phyloP scores from a whole-genome alignment of 2,113 vertebrate genomes.

The Rhineura floridana region DNA sequence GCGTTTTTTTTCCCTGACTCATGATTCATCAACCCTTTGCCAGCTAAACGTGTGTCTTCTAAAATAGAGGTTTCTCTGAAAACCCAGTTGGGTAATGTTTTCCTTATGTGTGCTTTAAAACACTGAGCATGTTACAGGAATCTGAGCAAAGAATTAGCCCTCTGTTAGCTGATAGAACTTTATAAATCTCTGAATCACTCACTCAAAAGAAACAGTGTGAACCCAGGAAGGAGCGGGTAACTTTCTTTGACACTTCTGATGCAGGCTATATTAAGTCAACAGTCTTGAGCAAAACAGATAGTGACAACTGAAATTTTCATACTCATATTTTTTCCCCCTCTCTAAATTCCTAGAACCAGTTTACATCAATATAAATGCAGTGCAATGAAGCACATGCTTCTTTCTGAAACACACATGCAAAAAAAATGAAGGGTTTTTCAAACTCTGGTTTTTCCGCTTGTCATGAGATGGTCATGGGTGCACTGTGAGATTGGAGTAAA shows the following conservation, averaged over 20 bases:
- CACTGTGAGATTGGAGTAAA: constrained; percentile 30
- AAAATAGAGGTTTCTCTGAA: background rate
- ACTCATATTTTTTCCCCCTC: background rate
- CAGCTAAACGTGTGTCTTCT: background rate
- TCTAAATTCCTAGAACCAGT: constrained; percentile 16
- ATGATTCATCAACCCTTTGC: constrained; percentile 6
- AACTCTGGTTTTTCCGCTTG: constrained; percentile 28
- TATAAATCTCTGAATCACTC: constrained; percentile 12
- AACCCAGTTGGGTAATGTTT: background rate
- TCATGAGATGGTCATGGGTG: constrained; percentile 22
- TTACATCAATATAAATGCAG: constrained; percentile 23
- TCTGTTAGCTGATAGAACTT: background rate
- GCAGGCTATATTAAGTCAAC: background rate
- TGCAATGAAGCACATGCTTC: background rate
- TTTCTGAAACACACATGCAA: constrained; percentile 14
- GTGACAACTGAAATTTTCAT: constrained; percentile 3
- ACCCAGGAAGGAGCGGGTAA: constrained; percentile 36
- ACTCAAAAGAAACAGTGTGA: constrained; percentile 24
- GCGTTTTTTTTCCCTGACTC: constrained; percentile 6
- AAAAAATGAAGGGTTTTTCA: background rate
- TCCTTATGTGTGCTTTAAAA: constrained; percentile 14
- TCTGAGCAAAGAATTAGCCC: constrained; percentile 38
- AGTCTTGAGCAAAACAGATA: constrained; percentile 1
- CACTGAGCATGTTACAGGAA: constrained; percentile 16
- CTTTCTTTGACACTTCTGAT: constrained; percentile 9